phyloP scores from a whole-genome alignment of 2,797 vertebrate genomes.

The Schizopygopsis malacanthus region DNA sequence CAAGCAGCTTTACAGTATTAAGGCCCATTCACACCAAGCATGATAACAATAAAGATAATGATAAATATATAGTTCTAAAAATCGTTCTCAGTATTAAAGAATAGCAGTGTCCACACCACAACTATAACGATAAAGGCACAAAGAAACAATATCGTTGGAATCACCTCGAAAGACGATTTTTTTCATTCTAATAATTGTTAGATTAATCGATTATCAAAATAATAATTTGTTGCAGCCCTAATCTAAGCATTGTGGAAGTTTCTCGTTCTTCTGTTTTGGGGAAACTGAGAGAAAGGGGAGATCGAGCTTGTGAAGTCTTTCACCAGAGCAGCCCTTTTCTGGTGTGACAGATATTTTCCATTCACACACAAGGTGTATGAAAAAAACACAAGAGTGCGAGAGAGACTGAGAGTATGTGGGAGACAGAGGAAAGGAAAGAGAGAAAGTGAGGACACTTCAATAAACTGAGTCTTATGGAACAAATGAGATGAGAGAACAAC shows the following conservation, averaged over 20 bases:
- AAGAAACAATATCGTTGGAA: no score
- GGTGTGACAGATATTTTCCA: constrained; percentile 60
- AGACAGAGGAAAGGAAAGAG: constrained; percentile 28
- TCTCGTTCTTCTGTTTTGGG: constrained; percentile 26
- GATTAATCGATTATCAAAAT: no score
- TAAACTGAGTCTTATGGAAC: constrained; percentile 71
- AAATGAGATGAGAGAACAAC: constrained; percentile 74
- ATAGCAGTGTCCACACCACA: no score
- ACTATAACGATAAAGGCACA: no score
- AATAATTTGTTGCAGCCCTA: no score
- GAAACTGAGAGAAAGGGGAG: constrained; percentile 42
- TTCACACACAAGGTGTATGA: constrained; percentile 57
- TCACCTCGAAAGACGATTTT: no score
- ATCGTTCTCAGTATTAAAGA: no score
- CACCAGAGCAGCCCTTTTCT: constrained; percentile 47
- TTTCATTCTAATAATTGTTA: no score
- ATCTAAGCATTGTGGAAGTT: constrained; percentile 12
- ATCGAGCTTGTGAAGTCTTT: constrained; percentile 47
- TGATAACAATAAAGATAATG: no score
- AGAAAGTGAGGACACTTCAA: constrained; percentile 35
- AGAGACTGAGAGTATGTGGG: constrained; percentile 15
- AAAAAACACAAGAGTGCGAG: constrained; percentile 31
- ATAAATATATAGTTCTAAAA: no score
- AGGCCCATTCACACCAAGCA: no score
- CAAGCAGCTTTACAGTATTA: no score